A percentile compares a stretch with the other conserved stretches of the same genome.
Evolutionary conservation across 1,140 invertebrate species (phyloP).

Genomic region (Aphaenogaster ashmeadi): DNA sequence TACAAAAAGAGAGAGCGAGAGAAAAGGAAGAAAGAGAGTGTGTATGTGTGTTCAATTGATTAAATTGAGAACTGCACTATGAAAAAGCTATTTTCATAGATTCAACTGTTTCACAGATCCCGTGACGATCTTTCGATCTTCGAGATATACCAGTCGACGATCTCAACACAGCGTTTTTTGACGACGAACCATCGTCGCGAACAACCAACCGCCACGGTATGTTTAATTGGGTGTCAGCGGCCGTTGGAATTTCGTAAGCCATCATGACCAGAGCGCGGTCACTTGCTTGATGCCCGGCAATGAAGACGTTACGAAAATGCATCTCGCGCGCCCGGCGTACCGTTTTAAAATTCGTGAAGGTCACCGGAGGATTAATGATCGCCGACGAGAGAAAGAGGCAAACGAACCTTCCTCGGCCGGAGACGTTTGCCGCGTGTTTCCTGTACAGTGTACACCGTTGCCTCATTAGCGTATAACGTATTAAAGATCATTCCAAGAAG

Average conservation of each 20-base stretch:
- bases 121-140: neutral
- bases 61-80: neutral
- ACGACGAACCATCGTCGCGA: neutral
- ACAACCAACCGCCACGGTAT: neutral
- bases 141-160: neutral
- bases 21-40: neutral
- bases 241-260: conserved; percentile 29
- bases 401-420: conserved; percentile 56
- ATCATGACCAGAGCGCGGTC: neutral
- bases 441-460: conserved; percentile 60
- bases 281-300: conserved; percentile 26
- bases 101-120: neutral
- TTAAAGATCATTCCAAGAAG: conserved; percentile 61
- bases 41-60: neutral
- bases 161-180: conserved; percentile 4
- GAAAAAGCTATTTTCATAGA: neutral
- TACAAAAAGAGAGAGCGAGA: neutral
- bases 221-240: conserved; percentile 33
- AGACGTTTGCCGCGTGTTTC: conserved; percentile 57
- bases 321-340: conserved; percentile 56
- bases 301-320: conserved; percentile 66
- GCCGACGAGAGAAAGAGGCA: conserved; percentile 47
- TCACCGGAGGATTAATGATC: conserved; percentile 68
- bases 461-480: conserved; percentile 66
- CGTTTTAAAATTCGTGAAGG: conserved; percentile 68